phyloP scores from a whole-genome alignment of 2,113 vertebrate species.

The Rhipidura dahli region DNA sequence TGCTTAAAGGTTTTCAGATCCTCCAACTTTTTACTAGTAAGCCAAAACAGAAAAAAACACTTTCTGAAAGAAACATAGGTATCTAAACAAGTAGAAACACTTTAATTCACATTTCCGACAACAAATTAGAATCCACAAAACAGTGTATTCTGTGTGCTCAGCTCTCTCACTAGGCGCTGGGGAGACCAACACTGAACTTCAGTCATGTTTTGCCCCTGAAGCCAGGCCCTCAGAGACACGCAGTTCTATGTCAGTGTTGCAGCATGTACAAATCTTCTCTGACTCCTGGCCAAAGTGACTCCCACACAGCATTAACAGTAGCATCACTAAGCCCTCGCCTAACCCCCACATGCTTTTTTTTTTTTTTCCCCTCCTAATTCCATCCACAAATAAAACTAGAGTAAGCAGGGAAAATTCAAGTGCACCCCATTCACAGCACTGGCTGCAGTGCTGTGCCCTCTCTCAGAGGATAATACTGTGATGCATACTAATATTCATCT shows the following conservation, averaged over 20 bases:
- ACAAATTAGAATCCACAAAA: not conserved
- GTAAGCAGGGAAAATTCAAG: not conserved
- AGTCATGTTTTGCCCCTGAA: not conserved
- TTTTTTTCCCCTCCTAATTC: not conserved
- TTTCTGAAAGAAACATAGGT: not conserved
- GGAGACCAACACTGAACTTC: not conserved
- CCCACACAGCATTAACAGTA: not conserved
- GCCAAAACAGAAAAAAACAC: not conserved
- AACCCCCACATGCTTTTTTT: not conserved
- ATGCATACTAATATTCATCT: not conserved
- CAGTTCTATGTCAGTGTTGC: not conserved
- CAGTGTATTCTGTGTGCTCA: not conserved
- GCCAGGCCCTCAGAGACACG: not conserved
- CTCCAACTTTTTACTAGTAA: not conserved
- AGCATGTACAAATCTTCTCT: not conserved
- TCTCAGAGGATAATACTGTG: not conserved
- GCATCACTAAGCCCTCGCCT: not conserved
- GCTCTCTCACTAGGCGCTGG: not conserved
- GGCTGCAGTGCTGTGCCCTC: not conserved
- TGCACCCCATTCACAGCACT: not conserved
- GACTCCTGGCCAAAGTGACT: not conserved
- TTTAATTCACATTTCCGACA: not conserved
- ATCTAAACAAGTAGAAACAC: not conserved
- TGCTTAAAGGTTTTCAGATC: not conserved
- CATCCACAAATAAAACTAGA: not conserved